Evolutionary conservation across 2,797 vertebrate species (phyloP).

Genomic region (Chrosomus eos): DNA sequence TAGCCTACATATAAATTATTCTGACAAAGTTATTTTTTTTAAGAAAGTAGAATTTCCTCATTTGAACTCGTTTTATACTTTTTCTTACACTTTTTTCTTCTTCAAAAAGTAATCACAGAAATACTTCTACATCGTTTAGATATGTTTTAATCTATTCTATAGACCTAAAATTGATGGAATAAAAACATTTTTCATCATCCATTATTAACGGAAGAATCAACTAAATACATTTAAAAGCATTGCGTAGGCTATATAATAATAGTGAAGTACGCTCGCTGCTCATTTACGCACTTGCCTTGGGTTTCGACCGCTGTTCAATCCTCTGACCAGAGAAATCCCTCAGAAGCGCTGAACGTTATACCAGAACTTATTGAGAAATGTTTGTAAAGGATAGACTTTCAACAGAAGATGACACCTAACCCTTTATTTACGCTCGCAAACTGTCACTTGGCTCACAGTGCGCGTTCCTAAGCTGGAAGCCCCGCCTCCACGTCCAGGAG

Average conservation of each 20-base stretch:
- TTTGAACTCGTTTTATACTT: not conserved
- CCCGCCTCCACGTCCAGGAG: not conserved
- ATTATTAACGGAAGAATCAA: not conserved
- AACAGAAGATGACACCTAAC: not conserved
- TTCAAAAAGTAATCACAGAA: not conserved
- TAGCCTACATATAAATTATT: not conserved
- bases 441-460: not conserved
- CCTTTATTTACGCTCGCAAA: not conserved
- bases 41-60: no score
- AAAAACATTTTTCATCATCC: not conserved
- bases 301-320: not conserved
- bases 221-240: not conserved
- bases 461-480: not conserved
- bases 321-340: not conserved
- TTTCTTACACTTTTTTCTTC: no score
- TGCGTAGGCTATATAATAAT: no score
- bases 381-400: not conserved
- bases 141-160: not conserved
- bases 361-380: not conserved
- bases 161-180: not conserved
- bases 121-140: no score
- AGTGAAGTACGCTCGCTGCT: not conserved
- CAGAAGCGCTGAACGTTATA: not conserved
- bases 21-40: no score
- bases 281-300: constrained; percentile 6